Evolutionary conservation across 1,140 invertebrate species (phyloP).

Genomic region (Notospermus geniculatus): DNA sequence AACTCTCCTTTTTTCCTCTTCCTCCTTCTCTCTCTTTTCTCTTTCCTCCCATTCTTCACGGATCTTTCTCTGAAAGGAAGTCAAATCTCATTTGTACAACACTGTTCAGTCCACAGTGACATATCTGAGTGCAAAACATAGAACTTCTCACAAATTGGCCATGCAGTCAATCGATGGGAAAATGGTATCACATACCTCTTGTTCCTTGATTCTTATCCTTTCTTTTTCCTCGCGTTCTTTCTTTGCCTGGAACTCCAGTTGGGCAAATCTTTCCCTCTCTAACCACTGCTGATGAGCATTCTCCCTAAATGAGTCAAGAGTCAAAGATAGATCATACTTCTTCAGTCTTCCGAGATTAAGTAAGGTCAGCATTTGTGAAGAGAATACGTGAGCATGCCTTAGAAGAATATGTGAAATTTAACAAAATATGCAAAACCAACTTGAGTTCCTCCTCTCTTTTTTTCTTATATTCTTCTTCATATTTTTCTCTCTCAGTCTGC

Average conservation of each 20-base stretch:
- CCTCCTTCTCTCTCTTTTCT: conserved; percentile 42
- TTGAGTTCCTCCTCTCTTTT: too few species aligned
- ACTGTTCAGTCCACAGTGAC: not conserved
- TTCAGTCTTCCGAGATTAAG: too few species aligned
- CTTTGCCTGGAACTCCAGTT: conserved; percentile 29
- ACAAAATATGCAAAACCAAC: not conserved
- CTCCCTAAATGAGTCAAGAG: too few species aligned
- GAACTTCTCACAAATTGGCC: too few species aligned
- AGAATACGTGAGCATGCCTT: too few species aligned
- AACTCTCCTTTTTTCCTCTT: conserved; percentile 36
- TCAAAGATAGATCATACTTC: too few species aligned
- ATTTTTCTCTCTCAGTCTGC: not conserved
- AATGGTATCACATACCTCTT: conserved; percentile 25
- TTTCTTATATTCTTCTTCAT: conserved; percentile 3
- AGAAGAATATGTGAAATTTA: not conserved
- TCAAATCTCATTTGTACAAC: not conserved
- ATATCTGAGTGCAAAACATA: too few species aligned
- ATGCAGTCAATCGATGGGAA: not conserved
- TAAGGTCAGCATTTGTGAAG: too few species aligned
- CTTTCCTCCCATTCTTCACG: conserved; percentile 49
- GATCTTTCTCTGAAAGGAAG: conserved; percentile 40
- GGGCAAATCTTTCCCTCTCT: conserved; percentile 33
- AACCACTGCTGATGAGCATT: conserved; percentile 33
- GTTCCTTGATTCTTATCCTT: conserved; percentile 30
- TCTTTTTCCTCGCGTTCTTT: conserved; percentile 34